Percentiles rank a stretch among this genome's conserved stretches.
phyloP scores from a whole-genome alignment of 2,797 vertebrate genomes.

The Rhinophrynus dorsalis region DNA sequence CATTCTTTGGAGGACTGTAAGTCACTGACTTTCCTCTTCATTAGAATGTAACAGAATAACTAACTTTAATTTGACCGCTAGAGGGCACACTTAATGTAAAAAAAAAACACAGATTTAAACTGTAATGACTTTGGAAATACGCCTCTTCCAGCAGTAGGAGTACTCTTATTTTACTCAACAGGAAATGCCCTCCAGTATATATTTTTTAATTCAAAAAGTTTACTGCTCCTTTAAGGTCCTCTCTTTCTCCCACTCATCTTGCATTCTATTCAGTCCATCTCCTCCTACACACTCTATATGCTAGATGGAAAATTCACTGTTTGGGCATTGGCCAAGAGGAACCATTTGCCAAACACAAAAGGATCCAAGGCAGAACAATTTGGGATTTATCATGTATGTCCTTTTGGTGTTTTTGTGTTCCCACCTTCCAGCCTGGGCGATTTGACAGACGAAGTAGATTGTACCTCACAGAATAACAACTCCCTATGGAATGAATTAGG shows the following conservation, averaged over 20 bases:
- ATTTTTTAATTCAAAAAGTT: no score
- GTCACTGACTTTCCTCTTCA: no score
- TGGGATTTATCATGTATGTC: constrained; percentile 27
- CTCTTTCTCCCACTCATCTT: neutral
- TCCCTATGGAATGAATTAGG: neutral
- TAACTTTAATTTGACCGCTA: no score
- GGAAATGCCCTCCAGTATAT: no score
- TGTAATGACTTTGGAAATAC: no score
- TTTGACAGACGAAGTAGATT: constrained; percentile 1
- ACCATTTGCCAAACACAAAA: neutral
- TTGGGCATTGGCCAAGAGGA: constrained; percentile 9
- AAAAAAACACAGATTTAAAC: no score
- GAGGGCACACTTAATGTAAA: no score
- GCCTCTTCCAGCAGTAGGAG: no score
- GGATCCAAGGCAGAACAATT: constrained; percentile 21
- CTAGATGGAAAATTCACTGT: neutral
- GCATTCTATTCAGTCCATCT: neutral
- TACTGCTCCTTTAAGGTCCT: neutral
- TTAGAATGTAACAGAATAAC: no score
- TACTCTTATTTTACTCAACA: no score
- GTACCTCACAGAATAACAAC: constrained; percentile 22
- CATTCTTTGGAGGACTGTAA: no score
- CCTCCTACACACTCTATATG: constrained; percentile 9
- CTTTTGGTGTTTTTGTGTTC: constrained; percentile 14
- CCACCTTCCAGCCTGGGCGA: constrained; percentile 9